phyloP scores from a whole-genome alignment of 64 coral and sea anemone species.

The Montipora efflorescens region DNA sequence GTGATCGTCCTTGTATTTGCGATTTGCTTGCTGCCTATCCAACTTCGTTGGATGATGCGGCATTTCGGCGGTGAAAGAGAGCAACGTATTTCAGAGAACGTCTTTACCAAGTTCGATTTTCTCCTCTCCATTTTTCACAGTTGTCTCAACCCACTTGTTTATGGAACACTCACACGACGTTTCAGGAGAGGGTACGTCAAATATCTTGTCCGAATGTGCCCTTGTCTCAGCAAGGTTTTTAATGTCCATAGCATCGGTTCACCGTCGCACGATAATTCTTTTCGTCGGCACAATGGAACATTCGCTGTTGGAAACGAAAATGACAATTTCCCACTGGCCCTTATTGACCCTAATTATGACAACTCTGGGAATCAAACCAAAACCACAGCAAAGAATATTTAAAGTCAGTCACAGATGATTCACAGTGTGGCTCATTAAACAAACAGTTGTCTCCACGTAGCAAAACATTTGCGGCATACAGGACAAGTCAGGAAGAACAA shows the following conservation, averaged over 20 bases:
- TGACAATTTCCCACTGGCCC: not conserved
- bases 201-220: conserved; percentile 69
- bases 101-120: conserved; percentile 34
- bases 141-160: conserved; percentile 73
- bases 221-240: conserved; percentile 38
- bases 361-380: conserved; percentile 4
- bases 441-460: too few species aligned
- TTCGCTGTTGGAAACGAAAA: not conserved
- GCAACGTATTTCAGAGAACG: not conserved
- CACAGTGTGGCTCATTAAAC: too few species aligned
- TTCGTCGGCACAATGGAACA: not conserved
- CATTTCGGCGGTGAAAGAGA: conserved; percentile 57
- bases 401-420: too few species aligned
- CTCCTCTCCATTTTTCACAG: conserved; percentile 72
- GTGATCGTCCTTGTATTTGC: conserved; percentile 71
- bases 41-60: conserved; percentile 59
- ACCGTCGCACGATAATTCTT: not conserved
- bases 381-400: not conserved
- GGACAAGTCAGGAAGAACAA: too few species aligned
- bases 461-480: too few species aligned
- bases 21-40: conserved; percentile 60
- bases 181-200: conserved; percentile 78
- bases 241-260: not conserved
- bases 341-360: not conserved
- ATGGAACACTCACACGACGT: conserved; percentile 63